Base-by-base conservation (phyloP, 2,888 invertebrate species). In the Hirtodrosophila cameraria region DNA sequence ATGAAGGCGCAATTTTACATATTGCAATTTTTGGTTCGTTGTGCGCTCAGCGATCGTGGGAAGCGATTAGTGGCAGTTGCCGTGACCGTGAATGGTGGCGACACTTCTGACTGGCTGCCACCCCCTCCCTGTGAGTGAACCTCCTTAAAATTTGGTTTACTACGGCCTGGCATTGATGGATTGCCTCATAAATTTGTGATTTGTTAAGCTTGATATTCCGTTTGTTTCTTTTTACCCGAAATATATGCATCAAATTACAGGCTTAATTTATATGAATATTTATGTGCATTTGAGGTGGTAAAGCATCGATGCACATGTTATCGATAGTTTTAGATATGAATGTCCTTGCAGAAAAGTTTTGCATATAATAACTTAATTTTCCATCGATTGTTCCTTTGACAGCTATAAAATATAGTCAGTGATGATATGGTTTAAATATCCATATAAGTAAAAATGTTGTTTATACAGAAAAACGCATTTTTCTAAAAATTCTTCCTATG, bases 1-100 rank as follows among this genome's bases (percentile, higher is more conserved):
- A 85, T 87, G 75, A 83, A 78, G 74, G 78, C 87, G 64, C 86
- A 87, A 75, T 66, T 82, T 87, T 81, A 85, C 86, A 87, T 81
- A 81, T 83, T 85, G 87, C 71, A 86, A 65, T 75, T 53, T 42
- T 38, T 33, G 20, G 28, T 23, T n/a, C 23, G 23, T 28, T 52
- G 27, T 67, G 30, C 58, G 54, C 64, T 46, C 48, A 50, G 18
- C 72, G 87, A 88, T 87, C 88, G 87, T 88, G 87, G 87, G 87
- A 87, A 88, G 86, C 79, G 86, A 88, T 86, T 80, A 87, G 67
- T 60, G 45, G 57, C 55, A 43, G 38, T 48, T 58, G 49, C 54
- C 41, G 35, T 59, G 61, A 39, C 49, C 49, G 48, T 54, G 11
- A 18, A 18, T 43, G 42, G 36, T 55, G 54, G 39, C 53, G 50